A percentile compares a stretch with the other conserved stretches of the same genome.
These are phyloP conservation scores for Rostratula benghalensis DNA, from an alignment of 2,113 vertebrate genomes.

Conservation along the genomic window DNA sequence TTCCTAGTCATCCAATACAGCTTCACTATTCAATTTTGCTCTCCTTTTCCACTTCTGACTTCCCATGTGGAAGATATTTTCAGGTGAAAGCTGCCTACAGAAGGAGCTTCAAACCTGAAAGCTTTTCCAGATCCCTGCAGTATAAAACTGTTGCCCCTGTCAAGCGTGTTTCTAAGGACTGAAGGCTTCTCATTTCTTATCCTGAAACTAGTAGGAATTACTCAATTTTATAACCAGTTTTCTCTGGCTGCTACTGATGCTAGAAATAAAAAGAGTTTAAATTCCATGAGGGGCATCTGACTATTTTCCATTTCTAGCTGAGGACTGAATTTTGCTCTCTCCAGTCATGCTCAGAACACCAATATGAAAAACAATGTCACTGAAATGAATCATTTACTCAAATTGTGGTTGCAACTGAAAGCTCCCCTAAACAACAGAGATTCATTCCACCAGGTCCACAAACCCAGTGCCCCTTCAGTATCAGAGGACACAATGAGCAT, in stretches of 20 bases:
- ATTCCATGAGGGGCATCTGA: constrained; percentile 20
- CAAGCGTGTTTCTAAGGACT: neutral
- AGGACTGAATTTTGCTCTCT: neutral
- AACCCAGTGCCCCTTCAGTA: neutral
- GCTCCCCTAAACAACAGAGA: neutral
- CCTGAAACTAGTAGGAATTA: neutral
- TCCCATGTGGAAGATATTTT: neutral
- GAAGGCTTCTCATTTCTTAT: neutral
- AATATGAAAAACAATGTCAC: neutral
- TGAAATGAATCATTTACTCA: constrained; percentile 6
- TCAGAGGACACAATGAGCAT: neutral
- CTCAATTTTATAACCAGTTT: constrained; percentile 10
- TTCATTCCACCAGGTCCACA: neutral
- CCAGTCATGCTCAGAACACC: neutral
- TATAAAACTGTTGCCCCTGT: neutral
- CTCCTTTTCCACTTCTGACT: neutral
- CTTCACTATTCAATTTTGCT: neutral
- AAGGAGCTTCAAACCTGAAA: neutral
- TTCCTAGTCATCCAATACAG: neutral
- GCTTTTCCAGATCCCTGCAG: neutral
- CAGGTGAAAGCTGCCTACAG: neutral
- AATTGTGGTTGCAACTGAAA: neutral
- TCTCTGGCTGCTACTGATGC: neutral
- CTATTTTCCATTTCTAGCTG: constrained; percentile 17
- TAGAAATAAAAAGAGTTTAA: constrained; percentile 50